A percentile compares a stretch with the other conserved stretches of the same genome.
Conservation (phyloP, 2,113 vertebrate genomes). For the Phylloscopus whistleri region DNA sequence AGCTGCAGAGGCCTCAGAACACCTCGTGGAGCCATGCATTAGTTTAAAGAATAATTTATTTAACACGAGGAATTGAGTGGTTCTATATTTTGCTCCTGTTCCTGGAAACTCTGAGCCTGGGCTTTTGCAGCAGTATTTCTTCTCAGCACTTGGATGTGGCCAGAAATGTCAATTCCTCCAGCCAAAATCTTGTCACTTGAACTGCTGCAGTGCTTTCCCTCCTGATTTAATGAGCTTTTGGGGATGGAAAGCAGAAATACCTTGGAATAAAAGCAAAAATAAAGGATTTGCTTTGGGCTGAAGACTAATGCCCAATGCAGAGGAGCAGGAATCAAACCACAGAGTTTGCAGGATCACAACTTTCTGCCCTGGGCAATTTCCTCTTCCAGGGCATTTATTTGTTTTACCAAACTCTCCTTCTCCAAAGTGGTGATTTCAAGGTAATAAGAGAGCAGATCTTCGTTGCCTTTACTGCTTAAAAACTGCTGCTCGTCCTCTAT, state of each 20-base stretch:
- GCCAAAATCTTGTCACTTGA: background rate
- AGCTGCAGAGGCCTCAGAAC: background rate
- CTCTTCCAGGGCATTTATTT: background rate
- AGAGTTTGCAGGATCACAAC: background rate
- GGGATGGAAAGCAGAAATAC: rapidly evolving
- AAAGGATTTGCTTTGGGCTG: background rate
- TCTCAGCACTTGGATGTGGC: background rate
- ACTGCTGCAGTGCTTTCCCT: background rate
- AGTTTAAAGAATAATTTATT: background rate
- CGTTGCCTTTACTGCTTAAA: background rate
- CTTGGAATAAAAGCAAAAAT: background rate
- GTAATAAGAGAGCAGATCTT: background rate
- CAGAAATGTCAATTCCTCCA: background rate
- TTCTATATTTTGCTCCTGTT: background rate
- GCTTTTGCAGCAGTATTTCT: background rate
- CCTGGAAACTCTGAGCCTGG: background rate
- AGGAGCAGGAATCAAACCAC: background rate
- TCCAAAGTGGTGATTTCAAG: background rate
- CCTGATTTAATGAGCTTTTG: background rate
- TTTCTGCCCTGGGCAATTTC: background rate
- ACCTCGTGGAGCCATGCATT: too few relatives aligned
- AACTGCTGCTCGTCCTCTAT: background rate
- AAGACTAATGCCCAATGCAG: background rate
- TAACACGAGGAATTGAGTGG: background rate
- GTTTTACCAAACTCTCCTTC: background rate